Evolutionary conservation across 2,113 vertebrate genomes (phyloP), one percentile per base, ranked within the genome.

Genomic region (Atrichornis clamosus): DNA sequence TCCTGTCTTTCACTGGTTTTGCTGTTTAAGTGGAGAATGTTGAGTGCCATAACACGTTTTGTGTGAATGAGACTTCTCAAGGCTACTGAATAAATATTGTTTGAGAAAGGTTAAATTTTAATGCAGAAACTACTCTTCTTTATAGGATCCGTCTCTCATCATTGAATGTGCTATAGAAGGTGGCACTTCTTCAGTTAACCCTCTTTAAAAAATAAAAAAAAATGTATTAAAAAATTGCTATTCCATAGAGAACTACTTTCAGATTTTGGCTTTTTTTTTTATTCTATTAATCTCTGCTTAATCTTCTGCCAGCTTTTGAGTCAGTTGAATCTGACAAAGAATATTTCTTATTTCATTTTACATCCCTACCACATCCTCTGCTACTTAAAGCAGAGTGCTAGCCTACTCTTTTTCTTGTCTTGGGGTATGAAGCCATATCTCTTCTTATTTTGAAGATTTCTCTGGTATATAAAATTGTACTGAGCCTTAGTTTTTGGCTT

Each of bases 281-380:
- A 49, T 72, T 52, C 15, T 37, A 18, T 58, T 80, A 1, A 44
- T 73, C 27, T 88, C 19, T 59, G 27, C 19, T 52, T 17, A 12
- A 78, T 82, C 21, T 59, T 76, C 50, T 76, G 59, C 16, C 20
- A 72, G 35, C 20, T 84, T 79, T 79, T 68, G 33, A 70, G 50
- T 70, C 15, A 58, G 10, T 41, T 26, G 7, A 70, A 19, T 64
- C 60, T 94, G 78, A 49, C 8, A n/a, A 68, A 80, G n/a, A 44
- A 15, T 55, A 23, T 82, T 84, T 83, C 27, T 89, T 85, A 39
- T 73, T 70, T 92, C 3, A 1, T 70, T 90, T 91, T 52, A 42
- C 47, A 73, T 73, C 23, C 5, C 32, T 95, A 65, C 89, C 67
- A 69, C 84, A 91, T 91, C 91, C 77, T 95, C 50, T 96, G 42